Base-by-base conservation (phyloP, 2,888 invertebrate species). In the Spilosoma lubricipeda region DNA sequence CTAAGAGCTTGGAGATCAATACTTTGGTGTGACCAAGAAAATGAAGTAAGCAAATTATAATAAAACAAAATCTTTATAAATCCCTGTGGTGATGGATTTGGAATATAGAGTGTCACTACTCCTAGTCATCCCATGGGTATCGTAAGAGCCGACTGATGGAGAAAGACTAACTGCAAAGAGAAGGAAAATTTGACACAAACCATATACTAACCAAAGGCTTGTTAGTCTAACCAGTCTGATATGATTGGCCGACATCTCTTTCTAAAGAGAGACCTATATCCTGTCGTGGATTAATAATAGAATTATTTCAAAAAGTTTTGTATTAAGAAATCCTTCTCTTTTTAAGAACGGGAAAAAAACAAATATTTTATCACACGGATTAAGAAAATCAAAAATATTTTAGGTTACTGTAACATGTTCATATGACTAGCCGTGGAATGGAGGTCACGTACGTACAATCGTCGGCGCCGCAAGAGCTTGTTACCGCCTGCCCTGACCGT, bases 391-490 rank as follows among this genome's bases (percentile, higher is more conserved):
- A 74, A 20, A 73, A 73, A 75, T 71, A 79, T 45, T 64, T 56
- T 78, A 75, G 18, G 27, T 63, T 15, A 82, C 76, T 83, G 75
- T 67, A 71, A 63, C 73, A 68, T 79, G 70, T 79, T 81, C 72
- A 73, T 79, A 75, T 67, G 76, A 77, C 33, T 48, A 82, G 56
- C 73, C 73, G 72, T 74, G 70, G 71, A 74, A 82, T 77, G 75
- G 80, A 83, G 84, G 82, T 82, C 84, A 79, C 84, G 80, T 81
- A 73, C 73, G 76, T 77, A 72, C 78, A 82, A 77, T 74, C 76
- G 71, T 72, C 69, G 70, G 67, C 70, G 65, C 30, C 48, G 48
- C 48, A 30, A 77, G 74, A 72, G 77, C 79, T 83, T 77, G 81
- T 83, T 79, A 83, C 65, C 15, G 76, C 68, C 70, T 39, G 59